Evolutionary conservation across 2,797 vertebrate genomes (phyloP).

Genomic region (Pipistrellus pipistrellus): DNA sequence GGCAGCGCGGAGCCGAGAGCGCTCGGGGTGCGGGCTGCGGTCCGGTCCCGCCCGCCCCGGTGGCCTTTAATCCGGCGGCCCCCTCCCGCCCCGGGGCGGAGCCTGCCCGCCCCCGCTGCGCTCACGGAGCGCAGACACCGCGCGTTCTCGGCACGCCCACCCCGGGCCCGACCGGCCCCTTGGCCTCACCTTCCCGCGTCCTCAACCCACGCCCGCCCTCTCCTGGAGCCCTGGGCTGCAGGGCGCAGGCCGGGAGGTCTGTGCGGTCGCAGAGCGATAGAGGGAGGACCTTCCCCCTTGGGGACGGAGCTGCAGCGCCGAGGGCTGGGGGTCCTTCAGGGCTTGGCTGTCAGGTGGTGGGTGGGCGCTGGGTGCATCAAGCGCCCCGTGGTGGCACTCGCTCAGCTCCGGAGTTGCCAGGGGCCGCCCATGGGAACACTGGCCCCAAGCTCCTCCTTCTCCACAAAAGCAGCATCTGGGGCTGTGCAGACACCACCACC

Average conservation of each 20-base stretch:
- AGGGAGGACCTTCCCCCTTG: not conserved
- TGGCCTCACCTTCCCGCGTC: not conserved
- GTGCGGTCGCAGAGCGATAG: too few relatives aligned
- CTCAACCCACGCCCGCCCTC: not conserved
- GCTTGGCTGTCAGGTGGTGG: not conserved
- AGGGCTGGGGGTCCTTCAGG: not conserved
- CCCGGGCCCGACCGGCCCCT: not conserved
- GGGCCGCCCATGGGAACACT: not conserved
- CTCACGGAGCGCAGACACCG: not conserved
- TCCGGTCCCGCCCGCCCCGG: conserved; percentile 57
- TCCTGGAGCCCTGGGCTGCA: not conserved
- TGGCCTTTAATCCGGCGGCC: conserved; percentile 83
- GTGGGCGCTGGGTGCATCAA: not conserved
- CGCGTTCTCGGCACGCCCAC: not conserved
- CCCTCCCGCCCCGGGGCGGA: conserved; percentile 73
- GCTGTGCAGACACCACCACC: too few relatives aligned
- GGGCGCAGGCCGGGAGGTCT: not conserved
- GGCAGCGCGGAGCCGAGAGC: not conserved
- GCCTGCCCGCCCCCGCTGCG: conserved; percentile 53
- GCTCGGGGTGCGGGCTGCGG: not conserved
- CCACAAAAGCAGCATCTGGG: not conserved
- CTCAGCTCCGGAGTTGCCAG: not conserved
- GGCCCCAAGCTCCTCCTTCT: not conserved
- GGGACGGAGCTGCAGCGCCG: not conserved
- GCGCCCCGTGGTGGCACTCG: not conserved